Evolutionary conservation across 2,113 vertebrate species (phyloP).

Genomic region (Ciconia boyciana): DNA sequence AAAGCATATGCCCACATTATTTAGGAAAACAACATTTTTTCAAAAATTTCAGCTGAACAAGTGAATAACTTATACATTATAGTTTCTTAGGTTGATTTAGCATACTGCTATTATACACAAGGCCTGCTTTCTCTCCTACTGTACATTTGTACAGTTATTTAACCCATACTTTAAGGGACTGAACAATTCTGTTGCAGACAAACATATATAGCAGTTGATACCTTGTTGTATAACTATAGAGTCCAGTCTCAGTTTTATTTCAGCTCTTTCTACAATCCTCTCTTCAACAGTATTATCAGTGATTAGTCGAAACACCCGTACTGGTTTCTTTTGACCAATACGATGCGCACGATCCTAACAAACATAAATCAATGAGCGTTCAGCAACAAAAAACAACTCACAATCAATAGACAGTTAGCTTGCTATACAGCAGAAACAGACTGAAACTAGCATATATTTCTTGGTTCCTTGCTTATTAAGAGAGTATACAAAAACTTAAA

Average conservation of each 20-base stretch:
- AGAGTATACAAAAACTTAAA: not conserved
- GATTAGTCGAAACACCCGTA: slow-evolving; percentile 88
- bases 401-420: slow-evolving; percentile 35
- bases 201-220: slow-evolving; percentile 63
- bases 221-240: slow-evolving; percentile 93
- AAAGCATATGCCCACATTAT: not conserved
- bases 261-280: slow-evolving; percentile 90
- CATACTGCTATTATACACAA: not conserved
- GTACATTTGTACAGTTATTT: not conserved
- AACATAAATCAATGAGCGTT: slow-evolving; percentile 58
- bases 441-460: not conserved
- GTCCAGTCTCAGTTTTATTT: slow-evolving; percentile 88
- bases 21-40: not conserved
- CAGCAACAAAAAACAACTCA: slow-evolving; percentile 41
- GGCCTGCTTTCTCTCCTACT: not conserved
- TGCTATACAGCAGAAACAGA: not conserved
- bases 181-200: slow-evolving; percentile 39
- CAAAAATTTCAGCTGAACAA: not conserved
- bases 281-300: slow-evolving; percentile 92
- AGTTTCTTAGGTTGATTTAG: not conserved
- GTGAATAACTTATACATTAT: not conserved
- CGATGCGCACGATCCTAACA: slow-evolving; percentile 89
- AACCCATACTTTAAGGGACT: not conserved
- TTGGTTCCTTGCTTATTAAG: not conserved
- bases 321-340: slow-evolving; percentile 89